Evolutionary conservation across 23 tunicate genomes (phyloP), one percentile per base, ranked within the genome.

Genomic region (Halocynthia roretzi): DNA sequence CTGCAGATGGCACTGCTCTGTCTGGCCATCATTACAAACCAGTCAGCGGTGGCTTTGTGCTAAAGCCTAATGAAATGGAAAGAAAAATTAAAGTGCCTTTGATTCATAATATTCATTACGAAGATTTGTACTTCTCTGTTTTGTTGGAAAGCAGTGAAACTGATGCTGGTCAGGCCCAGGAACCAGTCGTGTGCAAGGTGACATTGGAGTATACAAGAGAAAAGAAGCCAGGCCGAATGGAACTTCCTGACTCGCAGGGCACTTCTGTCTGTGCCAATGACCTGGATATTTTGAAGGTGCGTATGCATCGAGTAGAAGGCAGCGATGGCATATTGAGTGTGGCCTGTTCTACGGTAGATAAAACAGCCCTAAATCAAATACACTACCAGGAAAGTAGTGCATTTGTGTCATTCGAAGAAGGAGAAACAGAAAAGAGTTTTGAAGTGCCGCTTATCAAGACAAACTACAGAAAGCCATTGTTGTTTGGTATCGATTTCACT

Each of bases 381-480:
- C 93, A 83, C 63, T 87, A 68, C 55, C 70, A 7, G 7, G 61
- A 71, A n/a, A 10, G n/a, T 6, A 7, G 63, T 52, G 61, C 76
- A 23, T 76, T 56, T 21, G 51, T 83, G 10, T 49, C 22, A 0
- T 83, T 83, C 48, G 70, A 76, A 8, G 86, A 82, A 71, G 87
- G 83, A 48, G 87, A 82, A 77, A 75, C 64, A 62, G 62, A 54
- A 50, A 77, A 83, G 53, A 21, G 50, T 50, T 66, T 87, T 7
- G 76, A 71, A 21, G 49, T 83, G 23, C 53, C 20, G 10, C 54
- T 76, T 19, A 56, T 83, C 21, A 75, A 75, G n/a, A 48, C 67
- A 10, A 10, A 15, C 53, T 83, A 83, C 81, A 83, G 81, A 54
- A 51, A 83, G 6, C 50, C 48, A 7, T 49, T 83, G 7, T 9